These are phyloP conservation scores for Eupelmus urozonus DNA, from an alignment of 2,888 invertebrate species.

Conservation along the genomic window DNA sequence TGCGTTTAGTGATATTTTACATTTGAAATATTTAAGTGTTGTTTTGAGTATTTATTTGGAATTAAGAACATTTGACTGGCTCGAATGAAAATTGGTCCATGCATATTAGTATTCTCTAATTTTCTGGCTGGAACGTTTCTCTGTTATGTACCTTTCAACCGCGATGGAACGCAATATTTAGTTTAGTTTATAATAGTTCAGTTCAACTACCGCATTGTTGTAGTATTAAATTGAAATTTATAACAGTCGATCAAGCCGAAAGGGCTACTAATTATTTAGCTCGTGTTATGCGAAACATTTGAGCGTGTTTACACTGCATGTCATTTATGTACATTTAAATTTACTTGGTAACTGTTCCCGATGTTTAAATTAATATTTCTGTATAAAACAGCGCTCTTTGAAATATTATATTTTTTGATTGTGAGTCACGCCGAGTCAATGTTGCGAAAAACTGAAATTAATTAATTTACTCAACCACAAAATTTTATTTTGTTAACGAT, in stretches of 20 bases:
- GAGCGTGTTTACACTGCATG: background rate
- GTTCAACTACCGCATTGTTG: too few species aligned
- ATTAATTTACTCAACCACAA: too few species aligned
- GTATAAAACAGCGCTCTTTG: too few species aligned
- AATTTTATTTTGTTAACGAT: too few species aligned
- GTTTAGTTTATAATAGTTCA: too few species aligned
- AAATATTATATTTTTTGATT: too few species aligned
- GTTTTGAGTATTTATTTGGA: background rate
- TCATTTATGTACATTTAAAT: background rate
- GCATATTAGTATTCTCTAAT: constrained; percentile 14
- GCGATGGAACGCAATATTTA: background rate
- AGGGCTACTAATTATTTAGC: too few species aligned
- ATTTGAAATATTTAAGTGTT: too few species aligned
- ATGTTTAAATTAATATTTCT: too few species aligned
- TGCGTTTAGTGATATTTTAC: too few species aligned
- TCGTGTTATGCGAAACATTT: background rate
- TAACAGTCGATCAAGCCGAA: background rate
- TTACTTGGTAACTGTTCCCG: background rate
- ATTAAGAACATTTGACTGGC: background rate
- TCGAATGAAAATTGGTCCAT: background rate
- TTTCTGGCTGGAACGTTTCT: background rate
- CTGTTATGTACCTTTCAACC: constrained; percentile 1
- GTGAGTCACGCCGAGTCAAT: too few species aligned
- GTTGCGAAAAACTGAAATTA: too few species aligned
- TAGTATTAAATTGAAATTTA: background rate